phyloP scores from a whole-genome alignment of 92 coral and sea anemone species.

The Zoanthus solanderi region DNA sequence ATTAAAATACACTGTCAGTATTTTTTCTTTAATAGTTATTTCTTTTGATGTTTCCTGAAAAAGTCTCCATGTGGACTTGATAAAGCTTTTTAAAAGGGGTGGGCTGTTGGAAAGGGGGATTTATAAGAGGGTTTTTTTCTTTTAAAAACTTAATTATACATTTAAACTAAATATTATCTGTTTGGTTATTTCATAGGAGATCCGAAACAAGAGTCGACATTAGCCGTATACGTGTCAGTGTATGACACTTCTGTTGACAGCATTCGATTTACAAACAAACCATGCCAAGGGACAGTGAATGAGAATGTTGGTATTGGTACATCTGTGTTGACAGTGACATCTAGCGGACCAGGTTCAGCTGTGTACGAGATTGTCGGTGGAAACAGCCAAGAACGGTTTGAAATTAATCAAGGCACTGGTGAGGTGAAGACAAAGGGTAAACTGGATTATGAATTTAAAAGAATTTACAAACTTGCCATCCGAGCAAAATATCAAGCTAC shows the following conservation, averaged over 20 bases:
- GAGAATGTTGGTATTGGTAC: conserved; percentile 54
- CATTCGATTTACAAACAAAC: conserved; percentile 55
- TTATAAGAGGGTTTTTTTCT: too few relatives aligned
- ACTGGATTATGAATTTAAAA: conserved; percentile 75
- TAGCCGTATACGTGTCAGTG: conserved; percentile 65
- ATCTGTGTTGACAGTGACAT: conserved; percentile 55
- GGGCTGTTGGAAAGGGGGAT: too few relatives aligned
- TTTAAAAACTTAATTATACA: too few relatives aligned
- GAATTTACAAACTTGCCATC: conserved; percentile 68
- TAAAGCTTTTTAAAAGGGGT: too few relatives aligned
- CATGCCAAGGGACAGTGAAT: conserved; percentile 47
- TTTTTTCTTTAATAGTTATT: too few relatives aligned
- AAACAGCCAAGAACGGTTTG: conserved; percentile 58
- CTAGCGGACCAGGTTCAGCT: conserved; percentile 60
- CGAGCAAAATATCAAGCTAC: conserved; percentile 71
- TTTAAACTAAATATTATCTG: not conserved
- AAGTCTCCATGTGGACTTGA: too few relatives aligned
- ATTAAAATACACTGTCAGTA: too few relatives aligned
- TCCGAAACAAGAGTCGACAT: conserved; percentile 28
- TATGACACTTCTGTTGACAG: conserved; percentile 56
- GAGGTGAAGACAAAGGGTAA: conserved; percentile 23
- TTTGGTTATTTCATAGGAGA: conserved; percentile 1
- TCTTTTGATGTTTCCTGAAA: too few relatives aligned
- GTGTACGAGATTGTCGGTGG: conserved; percentile 81
- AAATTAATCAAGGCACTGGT: conserved; percentile 53